Conservation (phyloP, 2,888 invertebrate species). For the Trypoxylon attenuatum region DNA sequence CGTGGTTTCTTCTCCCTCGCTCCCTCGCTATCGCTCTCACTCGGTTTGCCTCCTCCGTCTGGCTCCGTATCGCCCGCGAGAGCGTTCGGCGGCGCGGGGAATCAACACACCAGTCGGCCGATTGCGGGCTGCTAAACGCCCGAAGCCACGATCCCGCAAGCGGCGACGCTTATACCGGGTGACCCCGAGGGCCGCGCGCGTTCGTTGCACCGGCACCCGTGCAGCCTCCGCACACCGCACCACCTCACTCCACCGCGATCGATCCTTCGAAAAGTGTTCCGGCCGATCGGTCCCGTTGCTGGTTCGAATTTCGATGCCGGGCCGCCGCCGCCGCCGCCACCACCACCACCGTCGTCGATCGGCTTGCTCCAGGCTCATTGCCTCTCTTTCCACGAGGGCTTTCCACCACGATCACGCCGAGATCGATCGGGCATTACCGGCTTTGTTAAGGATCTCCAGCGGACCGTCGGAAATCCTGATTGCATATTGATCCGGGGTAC, state of each 20-base stretch:
- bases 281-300: constrained; percentile 40
- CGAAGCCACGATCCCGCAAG: constrained; percentile 66
- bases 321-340: background rate
- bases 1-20: constrained; percentile 12
- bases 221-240: constrained; percentile 34
- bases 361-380: background rate
- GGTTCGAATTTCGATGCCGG: constrained; percentile 27
- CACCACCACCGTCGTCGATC: background rate
- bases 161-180: constrained; percentile 65
- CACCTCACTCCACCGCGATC: constrained; percentile 18
- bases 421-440: constrained; percentile 2
- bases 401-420: constrained; percentile 7
- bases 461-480: background rate
- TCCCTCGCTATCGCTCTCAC: constrained; percentile 24
- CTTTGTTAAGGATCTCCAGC: background rate
- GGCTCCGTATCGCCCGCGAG: constrained; percentile 51
- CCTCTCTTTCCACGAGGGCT: constrained; percentile 2
- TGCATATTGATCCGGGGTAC: background rate
- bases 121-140: constrained; percentile 70
- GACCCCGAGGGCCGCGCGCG: constrained; percentile 59
- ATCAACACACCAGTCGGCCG: constrained; percentile 67
- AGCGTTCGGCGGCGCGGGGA: constrained; percentile 49
- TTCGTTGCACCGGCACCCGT: constrained; percentile 45
- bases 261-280: constrained; percentile 50
- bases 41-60: constrained; percentile 12